Evolutionary conservation across 2,888 invertebrate genomes (phyloP).

Genomic region (Masnerella sp.): DNA sequence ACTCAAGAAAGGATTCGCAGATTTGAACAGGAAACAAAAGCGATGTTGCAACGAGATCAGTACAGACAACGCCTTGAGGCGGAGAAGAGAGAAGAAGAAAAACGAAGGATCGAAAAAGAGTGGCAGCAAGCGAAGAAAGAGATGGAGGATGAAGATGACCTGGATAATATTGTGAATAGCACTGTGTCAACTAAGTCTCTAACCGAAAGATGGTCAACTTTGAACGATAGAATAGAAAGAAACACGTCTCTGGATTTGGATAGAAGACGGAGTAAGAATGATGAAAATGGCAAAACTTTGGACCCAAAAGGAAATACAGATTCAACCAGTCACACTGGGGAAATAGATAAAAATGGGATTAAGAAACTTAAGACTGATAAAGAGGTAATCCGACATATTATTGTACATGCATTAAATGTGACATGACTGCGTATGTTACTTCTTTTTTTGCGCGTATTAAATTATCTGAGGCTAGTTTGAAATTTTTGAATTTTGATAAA

Average conservation of each 20-base stretch:
- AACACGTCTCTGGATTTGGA: slow-evolving; percentile 61
- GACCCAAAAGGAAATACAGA: too few species aligned
- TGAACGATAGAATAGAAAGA: slow-evolving; percentile 66
- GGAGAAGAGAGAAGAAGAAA: slow-evolving; percentile 79
- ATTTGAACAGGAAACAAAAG: slow-evolving; percentile 87
- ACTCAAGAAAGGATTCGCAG: slow-evolving; percentile 84
- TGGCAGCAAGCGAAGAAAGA: slow-evolving; percentile 79
- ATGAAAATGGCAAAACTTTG: background rate
- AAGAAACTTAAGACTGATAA: slow-evolving; percentile 74
- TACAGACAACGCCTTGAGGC: slow-evolving; percentile 72
- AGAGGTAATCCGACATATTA: too few species aligned
- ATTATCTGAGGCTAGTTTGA: too few species aligned
- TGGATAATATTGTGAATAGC: slow-evolving; percentile 78
- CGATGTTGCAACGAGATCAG: slow-evolving; percentile 81
- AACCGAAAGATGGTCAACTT: slow-evolving; percentile 65
- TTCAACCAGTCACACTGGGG: slow-evolving; percentile 63
- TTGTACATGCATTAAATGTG: background rate
- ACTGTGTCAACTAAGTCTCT: slow-evolving; percentile 67
- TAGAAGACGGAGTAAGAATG: slow-evolving; percentile 52
- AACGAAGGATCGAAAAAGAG: slow-evolving; percentile 78
- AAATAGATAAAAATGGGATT: slow-evolving; percentile 72
- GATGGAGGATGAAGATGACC: slow-evolving; percentile 79
- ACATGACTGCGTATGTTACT: too few species aligned
- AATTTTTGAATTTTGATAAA: too few species aligned
- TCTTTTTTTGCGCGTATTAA: too few species aligned